Conservation (phyloP, 1,140 invertebrate species). For the Lasioglossum albipes region DNA sequence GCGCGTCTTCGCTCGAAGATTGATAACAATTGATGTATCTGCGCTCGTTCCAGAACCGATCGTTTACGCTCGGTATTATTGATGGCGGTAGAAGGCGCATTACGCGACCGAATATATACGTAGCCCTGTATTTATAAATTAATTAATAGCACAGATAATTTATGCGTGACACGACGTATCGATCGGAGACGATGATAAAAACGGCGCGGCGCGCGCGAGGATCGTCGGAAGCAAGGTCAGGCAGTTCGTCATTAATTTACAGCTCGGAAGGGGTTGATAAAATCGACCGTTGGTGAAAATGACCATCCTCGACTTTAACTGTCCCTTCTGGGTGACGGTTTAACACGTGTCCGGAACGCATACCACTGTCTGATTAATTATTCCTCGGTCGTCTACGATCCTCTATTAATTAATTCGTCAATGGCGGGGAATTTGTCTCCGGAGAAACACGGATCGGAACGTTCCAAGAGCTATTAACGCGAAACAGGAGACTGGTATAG, state of each 20-base stretch:
- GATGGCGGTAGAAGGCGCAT: slow-evolving; percentile 19
- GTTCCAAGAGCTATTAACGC: not conserved
- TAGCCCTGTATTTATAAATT: slow-evolving; percentile 11
- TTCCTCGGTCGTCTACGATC: not conserved
- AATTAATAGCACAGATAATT: slow-evolving; percentile 40
- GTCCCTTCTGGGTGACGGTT: slow-evolving; percentile 23
- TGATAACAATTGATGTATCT: slow-evolving; percentile 18
- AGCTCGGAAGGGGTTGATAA: slow-evolving; percentile 42
- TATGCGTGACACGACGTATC: slow-evolving; percentile 49
- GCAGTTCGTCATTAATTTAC: slow-evolving; percentile 36
- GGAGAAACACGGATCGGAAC: not conserved
- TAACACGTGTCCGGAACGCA: slow-evolving; percentile 31
- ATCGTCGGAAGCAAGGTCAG: slow-evolving; percentile 35
- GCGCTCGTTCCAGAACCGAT: not conserved
- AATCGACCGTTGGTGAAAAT: slow-evolving; percentile 38
- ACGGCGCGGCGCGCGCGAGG: not conserved
- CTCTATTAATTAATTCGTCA: slow-evolving; percentile 11
- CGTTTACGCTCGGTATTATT: not conserved
- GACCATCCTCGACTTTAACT: slow-evolving; percentile 42
- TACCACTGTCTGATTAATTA: slow-evolving; percentile 35
- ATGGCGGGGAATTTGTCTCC: not conserved
- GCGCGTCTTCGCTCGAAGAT: not conserved
- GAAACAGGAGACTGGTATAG: not conserved
- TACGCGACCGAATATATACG: not conserved
- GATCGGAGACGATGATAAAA: slow-evolving; percentile 58